phyloP scores from a whole-genome alignment of 2,888 invertebrate species.

The Oscheius onirici region DNA sequence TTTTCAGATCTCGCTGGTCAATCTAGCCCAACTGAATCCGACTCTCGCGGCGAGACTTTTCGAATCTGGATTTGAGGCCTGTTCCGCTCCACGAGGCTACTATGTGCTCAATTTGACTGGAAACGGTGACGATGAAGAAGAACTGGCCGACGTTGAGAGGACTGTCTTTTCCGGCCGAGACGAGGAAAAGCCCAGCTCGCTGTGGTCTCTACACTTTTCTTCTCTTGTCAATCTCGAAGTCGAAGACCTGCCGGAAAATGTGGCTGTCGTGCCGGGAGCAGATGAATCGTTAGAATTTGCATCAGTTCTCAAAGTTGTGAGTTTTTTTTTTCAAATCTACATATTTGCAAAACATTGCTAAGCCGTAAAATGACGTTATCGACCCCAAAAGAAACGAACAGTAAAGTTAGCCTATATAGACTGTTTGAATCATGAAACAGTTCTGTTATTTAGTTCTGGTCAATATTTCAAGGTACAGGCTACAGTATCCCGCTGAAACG shows the following conservation, averaged over 20 bases:
- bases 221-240: neutral
- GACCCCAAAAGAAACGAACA: no score
- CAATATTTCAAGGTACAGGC: no score
- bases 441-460: no score
- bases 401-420: no score
- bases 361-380: no score
- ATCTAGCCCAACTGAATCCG: slow-evolving; percentile 38
- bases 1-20: slow-evolving; percentile 50
- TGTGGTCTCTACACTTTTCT: slow-evolving; percentile 29
- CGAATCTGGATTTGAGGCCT: slow-evolving; percentile 54
- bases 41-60: slow-evolving; percentile 31
- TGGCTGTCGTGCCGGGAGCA: slow-evolving; percentile 45
- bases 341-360: no score
- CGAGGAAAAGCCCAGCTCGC: neutral
- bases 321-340: no score
- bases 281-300: slow-evolving; percentile 47
- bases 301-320: slow-evolving; percentile 45
- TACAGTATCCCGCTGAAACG: no score
- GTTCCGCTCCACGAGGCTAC: slow-evolving; percentile 53
- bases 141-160: slow-evolving; percentile 24
- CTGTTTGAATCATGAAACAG: no score
- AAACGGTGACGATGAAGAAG: slow-evolving; percentile 2
- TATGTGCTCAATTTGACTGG: slow-evolving; percentile 47
- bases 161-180: slow-evolving; percentile 29
- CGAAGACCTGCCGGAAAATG: slow-evolving; percentile 37